Evolutionary conservation across 2,888 invertebrate genomes (phyloP).

Genomic region (Actias luna): DNA sequence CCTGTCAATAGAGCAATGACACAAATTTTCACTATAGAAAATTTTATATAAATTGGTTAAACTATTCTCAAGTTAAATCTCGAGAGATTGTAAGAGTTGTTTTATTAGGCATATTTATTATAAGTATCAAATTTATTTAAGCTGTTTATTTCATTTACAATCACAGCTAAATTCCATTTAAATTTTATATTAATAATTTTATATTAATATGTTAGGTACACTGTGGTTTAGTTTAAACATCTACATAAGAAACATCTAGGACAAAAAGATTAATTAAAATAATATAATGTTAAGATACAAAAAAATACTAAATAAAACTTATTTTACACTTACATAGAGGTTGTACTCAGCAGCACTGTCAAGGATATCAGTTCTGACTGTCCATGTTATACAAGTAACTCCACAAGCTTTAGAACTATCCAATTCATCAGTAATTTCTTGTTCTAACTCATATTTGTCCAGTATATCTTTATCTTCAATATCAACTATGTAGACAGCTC

Average conservation of each 20-base stretch:
- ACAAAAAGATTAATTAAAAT: not conserved
- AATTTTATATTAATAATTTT: no score
- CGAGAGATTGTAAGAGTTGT: no score
- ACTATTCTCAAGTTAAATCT: no score
- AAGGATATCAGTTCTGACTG: constrained; percentile 70
- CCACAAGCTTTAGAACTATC: constrained; percentile 77
- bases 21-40: no score
- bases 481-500: constrained; percentile 87
- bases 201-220: no score
- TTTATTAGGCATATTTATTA: no score
- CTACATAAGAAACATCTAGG: not conserved
- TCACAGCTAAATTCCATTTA: no score
- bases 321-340: constrained; percentile 61
- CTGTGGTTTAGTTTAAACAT: not conserved
- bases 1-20: no score
- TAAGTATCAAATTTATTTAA: no score
- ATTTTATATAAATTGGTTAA: no score
- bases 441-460: constrained; percentile 80
- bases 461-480: constrained; percentile 93
- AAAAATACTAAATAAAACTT: not conserved
- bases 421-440: constrained; percentile 68
- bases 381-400: constrained; percentile 90
- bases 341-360: constrained; percentile 70
- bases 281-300: not conserved
- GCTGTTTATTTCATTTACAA: no score